A percentile compares a stretch with the other conserved stretches of the same genome.
Conservation (phyloP, 2,797 vertebrate species). For the Psittacula derbiana region DNA sequence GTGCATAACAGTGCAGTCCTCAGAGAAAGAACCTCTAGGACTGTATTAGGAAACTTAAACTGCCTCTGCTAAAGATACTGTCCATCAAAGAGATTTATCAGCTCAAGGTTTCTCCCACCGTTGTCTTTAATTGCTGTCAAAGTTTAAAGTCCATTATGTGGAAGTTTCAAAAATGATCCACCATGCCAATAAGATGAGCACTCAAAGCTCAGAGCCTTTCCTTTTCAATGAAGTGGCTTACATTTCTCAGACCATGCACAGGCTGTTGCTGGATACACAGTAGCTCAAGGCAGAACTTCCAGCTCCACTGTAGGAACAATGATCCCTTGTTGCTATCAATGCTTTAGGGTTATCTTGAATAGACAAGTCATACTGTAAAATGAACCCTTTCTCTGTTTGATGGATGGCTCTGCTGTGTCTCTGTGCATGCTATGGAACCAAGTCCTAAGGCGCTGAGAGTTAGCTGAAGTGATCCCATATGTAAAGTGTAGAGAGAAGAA, state of each 20-base stretch:
- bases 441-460: background rate
- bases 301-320: background rate
- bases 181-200: background rate
- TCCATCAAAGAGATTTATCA: slow-evolving; percentile 37
- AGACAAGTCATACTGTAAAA: background rate
- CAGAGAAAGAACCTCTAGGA: background rate
- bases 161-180: background rate
- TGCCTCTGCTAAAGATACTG: background rate
- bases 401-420: background rate
- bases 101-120: background rate
- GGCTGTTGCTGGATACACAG: background rate
- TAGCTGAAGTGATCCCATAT: background rate
- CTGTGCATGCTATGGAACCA: background rate
- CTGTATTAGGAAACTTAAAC: background rate
- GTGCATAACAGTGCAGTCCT: background rate
- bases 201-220: background rate
- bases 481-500: background rate
- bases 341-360: slow-evolving; percentile 31
- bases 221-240: background rate
- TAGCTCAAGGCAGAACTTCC: slow-evolving; percentile 37
- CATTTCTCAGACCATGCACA: background rate
- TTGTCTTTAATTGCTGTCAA: slow-evolving; percentile 30
- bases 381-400: background rate
- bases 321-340: background rate
- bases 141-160: background rate